Conservation (phyloP, 1,140 invertebrate genomes). For the Oscheius sp. region DNA sequence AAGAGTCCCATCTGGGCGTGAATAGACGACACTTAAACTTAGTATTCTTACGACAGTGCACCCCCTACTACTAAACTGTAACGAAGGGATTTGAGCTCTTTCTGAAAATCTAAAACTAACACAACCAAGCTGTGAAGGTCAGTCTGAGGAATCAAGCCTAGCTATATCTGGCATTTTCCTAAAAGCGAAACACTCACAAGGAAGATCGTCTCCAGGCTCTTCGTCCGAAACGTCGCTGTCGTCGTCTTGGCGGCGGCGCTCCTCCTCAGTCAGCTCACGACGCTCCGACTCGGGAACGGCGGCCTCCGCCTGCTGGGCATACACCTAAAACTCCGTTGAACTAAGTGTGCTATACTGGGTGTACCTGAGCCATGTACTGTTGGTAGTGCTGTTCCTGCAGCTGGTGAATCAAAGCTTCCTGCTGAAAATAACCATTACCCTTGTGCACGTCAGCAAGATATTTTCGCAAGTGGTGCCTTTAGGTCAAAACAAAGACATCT, state of each 20-base stretch:
- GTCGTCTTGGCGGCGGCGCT: slow-evolving; percentile 33
- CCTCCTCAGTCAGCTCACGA: slow-evolving; percentile 18
- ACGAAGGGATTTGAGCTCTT: no score
- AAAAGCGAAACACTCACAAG: slow-evolving; percentile 44
- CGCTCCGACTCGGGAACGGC: slow-evolving; percentile 10
- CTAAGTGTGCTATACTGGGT: not conserved
- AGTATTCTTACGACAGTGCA: not conserved
- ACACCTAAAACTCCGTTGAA: slow-evolving; percentile 13
- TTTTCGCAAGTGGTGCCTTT: not conserved
- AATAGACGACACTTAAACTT: slow-evolving; percentile 54
- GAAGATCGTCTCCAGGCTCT: slow-evolving; percentile 42
- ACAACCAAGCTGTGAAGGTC: no score
- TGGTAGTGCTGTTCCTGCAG: slow-evolving; percentile 48
- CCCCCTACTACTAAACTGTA: no score
- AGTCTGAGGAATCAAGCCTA: no score
- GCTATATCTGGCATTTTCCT: no score
- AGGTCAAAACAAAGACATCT: not conserved
- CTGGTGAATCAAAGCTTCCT: slow-evolving; percentile 37
- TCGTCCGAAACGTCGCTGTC: slow-evolving; percentile 43
- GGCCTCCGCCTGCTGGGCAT: slow-evolving; percentile 37
- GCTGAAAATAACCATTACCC: slow-evolving; percentile 21
- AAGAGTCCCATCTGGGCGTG: slow-evolving; percentile 60
- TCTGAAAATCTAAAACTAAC: no score
- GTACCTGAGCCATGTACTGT: slow-evolving; percentile 44
- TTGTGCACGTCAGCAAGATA: not conserved